phyloP scores from a whole-genome alignment of 1,140 invertebrate species.

The Drosophila melanica region DNA sequence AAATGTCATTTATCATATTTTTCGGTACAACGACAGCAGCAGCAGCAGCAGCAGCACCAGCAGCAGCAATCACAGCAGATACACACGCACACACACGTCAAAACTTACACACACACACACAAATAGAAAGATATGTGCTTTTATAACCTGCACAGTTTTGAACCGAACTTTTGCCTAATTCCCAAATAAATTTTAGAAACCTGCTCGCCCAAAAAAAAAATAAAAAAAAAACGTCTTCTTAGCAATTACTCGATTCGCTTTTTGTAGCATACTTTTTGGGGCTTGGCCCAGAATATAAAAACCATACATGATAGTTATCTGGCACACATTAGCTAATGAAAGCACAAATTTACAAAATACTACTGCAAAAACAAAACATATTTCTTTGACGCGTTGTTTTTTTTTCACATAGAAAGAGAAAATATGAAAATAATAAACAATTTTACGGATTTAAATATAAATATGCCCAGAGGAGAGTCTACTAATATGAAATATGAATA shows the following conservation, averaged over 20 bases:
- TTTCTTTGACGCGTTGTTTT: conserved; percentile 16
- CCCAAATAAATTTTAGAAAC: conserved; percentile 41
- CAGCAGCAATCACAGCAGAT: conserved; percentile 46
- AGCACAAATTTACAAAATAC: conserved; percentile 32
- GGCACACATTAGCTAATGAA: conserved; percentile 56
- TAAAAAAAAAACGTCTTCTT: conserved; percentile 34
- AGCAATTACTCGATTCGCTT: conserved; percentile 42
- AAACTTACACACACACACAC: conserved; percentile 13
- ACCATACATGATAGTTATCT: conserved; percentile 45
- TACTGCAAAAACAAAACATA: conserved; percentile 10
- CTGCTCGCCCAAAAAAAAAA: conserved; percentile 15
- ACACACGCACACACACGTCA: conserved; percentile 22
- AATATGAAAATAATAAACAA: conserved; percentile 6
- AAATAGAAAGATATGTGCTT: background rate
- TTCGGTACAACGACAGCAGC: conserved; percentile 62
- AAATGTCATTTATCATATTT: conserved; percentile 83
- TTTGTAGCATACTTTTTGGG: conserved; percentile 36
- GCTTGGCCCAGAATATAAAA: background rate
- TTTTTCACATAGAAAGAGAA: conserved; percentile 18
- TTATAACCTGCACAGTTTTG: conserved; percentile 20
- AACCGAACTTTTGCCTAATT: conserved; percentile 30
- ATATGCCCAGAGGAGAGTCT: too few species aligned
- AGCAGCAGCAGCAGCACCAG: conserved; percentile 48
- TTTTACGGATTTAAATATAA: too few species aligned
- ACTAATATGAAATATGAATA: too few species aligned